Base-by-base conservation (phyloP, 2,888 invertebrate genomes). In the Platypus cylindrus region DNA sequence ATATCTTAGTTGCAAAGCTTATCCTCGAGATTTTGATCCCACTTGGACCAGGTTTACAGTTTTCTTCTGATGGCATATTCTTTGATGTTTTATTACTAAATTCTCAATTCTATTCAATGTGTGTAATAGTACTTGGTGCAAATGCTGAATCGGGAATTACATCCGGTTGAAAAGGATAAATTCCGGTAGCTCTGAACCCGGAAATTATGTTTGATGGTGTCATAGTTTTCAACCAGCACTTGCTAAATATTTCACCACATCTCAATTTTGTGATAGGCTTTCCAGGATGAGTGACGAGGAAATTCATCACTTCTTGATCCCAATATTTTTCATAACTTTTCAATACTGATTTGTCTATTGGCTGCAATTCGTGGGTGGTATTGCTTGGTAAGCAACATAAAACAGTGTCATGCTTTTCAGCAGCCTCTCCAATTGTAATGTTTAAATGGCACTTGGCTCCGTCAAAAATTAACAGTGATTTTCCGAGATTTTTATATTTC, bases 291-390 rank as follows among this genome's bases (percentile, higher is more conserved):
- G 40, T 41, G 17, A 46, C 41, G 49, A 50, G 54, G 40, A 50
- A 55, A 30, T 34, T 43, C 11, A 53, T 34, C 4, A 55, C 47
- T 46, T 55, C 49, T 32, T 53, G 47, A 39, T 57, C 54, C 54
- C 57, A 58, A 39, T 50, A 46, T 35, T 47, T 39, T 41, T 56
- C 54, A 43, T 50, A 55, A 3, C 49, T 43, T 15, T 48, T 40
- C 42, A 55, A 55, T n/a, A 54, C 50, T 5, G 49, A 38, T 42
- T 55, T 55, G 41, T 54, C 53, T 15, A 35, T 14, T 4, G 38
- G 34, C 17, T 37, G 40, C 7, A 40, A 23, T 25, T 36, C 34
- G 29, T 36, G 37, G 2, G 33, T 34, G 3, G 34, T 34, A 26
- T 34, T 34, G 3, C 18, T 20, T 18, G 34, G 23, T 20, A 34